A percentile compares a stretch with the other conserved stretches of the same genome.
phyloP scores from a whole-genome alignment of 1,140 invertebrate species.

The Elysia chlorotica region DNA sequence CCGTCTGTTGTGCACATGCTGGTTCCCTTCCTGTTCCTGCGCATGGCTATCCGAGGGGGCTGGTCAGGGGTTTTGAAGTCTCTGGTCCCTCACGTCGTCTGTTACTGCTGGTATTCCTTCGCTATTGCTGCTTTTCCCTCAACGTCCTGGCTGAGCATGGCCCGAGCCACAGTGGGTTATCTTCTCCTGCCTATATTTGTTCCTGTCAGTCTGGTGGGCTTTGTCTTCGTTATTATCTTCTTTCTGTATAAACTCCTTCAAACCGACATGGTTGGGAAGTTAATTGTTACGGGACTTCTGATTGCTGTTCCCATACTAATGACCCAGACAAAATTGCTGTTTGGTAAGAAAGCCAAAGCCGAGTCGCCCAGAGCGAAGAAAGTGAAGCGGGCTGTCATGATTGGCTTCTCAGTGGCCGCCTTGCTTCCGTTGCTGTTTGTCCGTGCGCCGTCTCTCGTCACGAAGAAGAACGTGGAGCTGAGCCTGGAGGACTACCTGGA shows the following conservation, averaged over 20 bases:
- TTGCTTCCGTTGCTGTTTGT: slow-evolving; percentile 48
- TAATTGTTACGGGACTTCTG: slow-evolving; percentile 43
- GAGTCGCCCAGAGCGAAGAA: slow-evolving; percentile 19
- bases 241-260: slow-evolving; percentile 35
- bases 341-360: slow-evolving; percentile 42
- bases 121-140: slow-evolving; percentile 44
- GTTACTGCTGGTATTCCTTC: slow-evolving; percentile 84
- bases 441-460: slow-evolving; percentile 31
- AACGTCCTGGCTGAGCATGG: slow-evolving; percentile 78
- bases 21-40: slow-evolving; percentile 74
- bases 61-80: slow-evolving; percentile 80
- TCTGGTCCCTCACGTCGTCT: slow-evolving; percentile 82
- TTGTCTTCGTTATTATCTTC: slow-evolving; percentile 30
- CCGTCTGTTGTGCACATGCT: slow-evolving; percentile 77
- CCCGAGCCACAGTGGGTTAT: slow-evolving; percentile 73
- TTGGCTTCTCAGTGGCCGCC: slow-evolving; percentile 44
- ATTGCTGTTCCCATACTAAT: slow-evolving; percentile 41
- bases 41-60: slow-evolving; percentile 74
- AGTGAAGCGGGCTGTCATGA: slow-evolving; percentile 46
- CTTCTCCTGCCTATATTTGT: slow-evolving; percentile 46
- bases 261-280: slow-evolving; percentile 46
- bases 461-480: slow-evolving; percentile 24
- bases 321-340: slow-evolving; percentile 45
- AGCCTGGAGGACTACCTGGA: slow-evolving; percentile 35
- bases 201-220: slow-evolving; percentile 35